Conservation (phyloP, 2,113 vertebrate genomes). For the Ceyx cyanopectus region DNA sequence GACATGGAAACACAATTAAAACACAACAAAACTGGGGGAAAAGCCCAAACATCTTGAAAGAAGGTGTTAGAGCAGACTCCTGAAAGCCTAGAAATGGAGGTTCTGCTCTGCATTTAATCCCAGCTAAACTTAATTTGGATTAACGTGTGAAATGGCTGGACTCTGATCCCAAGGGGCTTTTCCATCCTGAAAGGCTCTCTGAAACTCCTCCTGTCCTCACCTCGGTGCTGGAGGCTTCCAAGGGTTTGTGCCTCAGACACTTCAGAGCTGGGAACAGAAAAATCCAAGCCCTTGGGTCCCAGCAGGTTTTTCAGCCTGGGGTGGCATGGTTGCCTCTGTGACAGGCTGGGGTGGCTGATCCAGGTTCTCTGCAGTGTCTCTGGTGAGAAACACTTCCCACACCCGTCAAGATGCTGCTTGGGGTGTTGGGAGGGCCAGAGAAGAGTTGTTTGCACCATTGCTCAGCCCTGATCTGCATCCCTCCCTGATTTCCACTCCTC, state of each 20-base stretch:
- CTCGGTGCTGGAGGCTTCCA: background rate
- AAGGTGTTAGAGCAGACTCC: background rate
- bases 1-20: background rate
- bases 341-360: too few species aligned
- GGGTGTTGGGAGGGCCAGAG: background rate
- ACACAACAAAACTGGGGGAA: background rate
- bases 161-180: too few species aligned
- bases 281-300: background rate
- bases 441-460: background rate
- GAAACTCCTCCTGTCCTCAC: background rate
- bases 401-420: background rate
- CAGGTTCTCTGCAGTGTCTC: fast-evolving
- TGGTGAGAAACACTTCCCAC: background rate
- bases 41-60: background rate
- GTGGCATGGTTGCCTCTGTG: too few species aligned
- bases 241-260: background rate
- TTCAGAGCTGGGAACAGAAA: background rate
- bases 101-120: background rate
- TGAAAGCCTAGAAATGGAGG: background rate
- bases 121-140: background rate
- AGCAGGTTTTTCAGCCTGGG: background rate
- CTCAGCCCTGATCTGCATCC: background rate
- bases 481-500: background rate
- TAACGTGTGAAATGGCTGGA: too few species aligned
- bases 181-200: too few species aligned